These are phyloP conservation scores for Bradysia coprophila DNA, from an alignment of 1,140 invertebrate species.

Conservation along the genomic window DNA sequence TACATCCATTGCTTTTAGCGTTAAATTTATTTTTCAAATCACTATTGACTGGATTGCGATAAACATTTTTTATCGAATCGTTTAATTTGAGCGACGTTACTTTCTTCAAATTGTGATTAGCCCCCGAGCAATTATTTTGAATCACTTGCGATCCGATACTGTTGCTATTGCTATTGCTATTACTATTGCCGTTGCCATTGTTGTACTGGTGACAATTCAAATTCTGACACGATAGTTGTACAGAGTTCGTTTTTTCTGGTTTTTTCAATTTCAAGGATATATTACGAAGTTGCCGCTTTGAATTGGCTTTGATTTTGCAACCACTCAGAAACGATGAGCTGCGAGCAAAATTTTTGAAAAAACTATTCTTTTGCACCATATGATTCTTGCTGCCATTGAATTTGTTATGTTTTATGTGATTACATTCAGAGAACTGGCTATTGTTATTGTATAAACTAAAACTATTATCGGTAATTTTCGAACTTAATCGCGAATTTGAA, in stretches of 20 bases:
- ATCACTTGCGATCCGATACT: not conserved
- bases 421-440: conserved; percentile 1
- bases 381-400: not conserved
- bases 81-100: not conserved
- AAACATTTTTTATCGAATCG: not conserved
- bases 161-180: no score
- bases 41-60: not conserved
- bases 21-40: conserved; percentile 2
- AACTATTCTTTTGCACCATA: conserved; percentile 1
- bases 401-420: not conserved
- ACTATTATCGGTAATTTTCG: not conserved
- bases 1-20: conserved; percentile 1
- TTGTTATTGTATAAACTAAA: not conserved
- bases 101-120: not conserved
- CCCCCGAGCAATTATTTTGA: not conserved
- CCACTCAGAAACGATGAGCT: not conserved
- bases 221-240: not conserved
- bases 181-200: no score
- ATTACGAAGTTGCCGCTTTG: not conserved
- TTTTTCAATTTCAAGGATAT: not conserved
- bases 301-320: conserved; percentile 1
- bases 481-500: not conserved
- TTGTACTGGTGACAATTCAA: not conserved
- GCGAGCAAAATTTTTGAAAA: conserved; percentile 1
- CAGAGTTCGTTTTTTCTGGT: not conserved